Base-by-base conservation (phyloP, 2,888 invertebrate genomes). In the Aproaerema taeniolella region DNA sequence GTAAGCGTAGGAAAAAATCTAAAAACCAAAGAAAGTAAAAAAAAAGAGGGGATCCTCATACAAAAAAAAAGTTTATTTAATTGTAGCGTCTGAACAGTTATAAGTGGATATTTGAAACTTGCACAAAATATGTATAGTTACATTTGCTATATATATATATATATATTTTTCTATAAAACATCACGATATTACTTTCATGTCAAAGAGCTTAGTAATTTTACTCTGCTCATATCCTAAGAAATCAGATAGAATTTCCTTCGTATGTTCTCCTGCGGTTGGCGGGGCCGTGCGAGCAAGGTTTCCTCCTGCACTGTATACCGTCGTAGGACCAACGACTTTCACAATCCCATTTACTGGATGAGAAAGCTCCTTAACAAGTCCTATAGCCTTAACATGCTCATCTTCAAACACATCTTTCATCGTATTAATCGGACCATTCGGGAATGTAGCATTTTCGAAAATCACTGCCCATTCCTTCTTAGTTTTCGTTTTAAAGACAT, bases 381-480 rank as follows among this genome's bases (percentile, higher is more conserved):
- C 89, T 44, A 93, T 91, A 1, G 89, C 87, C 47, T 89, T 88
- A 0, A 98, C 90, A 76, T 98, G 98, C 1, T 93, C 92, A 85
- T 98, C 96, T 36, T 91, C 88, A 70, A 98, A 98, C 0, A 95
- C 95, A 76, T 95, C 91, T 46, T 89, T 79, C 74, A 98, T 91
- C 29, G 88, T 91, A 78, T 99, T 98, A 2, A 99, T 91, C 0
- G 97, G 96, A 0, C 97, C 98, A 59, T 92, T 93, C 0, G 98
- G 96, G 68, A 97, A 95, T 1, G 92, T 83, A 1, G 92, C 91
- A 11, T 90, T 90, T 40, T 92, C 89, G 55, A 98, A 93, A 28
- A 90, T 63, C 1, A 68, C 52, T 45, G 89, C 74, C 97, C 97
- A 98, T 60, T 95, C 91, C 15, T 88, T 82, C 35, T 91, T 93